Evolutionary conservation across 2,113 vertebrate genomes (phyloP), one percentile per base, ranked within the genome.

Genomic region (Peromyscus maniculatus): DNA sequence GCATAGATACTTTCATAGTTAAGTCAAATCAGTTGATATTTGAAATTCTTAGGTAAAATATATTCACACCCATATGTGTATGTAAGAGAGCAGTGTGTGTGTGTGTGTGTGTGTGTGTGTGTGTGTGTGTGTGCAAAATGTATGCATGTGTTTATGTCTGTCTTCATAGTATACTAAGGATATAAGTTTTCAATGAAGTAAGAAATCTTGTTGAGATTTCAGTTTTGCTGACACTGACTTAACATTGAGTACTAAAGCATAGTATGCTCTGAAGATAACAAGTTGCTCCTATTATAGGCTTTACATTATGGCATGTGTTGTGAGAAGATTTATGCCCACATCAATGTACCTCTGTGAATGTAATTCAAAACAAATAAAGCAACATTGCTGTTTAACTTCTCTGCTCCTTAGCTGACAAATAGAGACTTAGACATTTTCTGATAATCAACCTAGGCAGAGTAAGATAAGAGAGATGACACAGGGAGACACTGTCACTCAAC

Each of bases 31-130:
- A 55, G 19, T 69, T 39, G 46, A 72, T 71, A 88, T 88, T 91
- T 96, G 84, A 84, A 93, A 84, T 84, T 80, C 66, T 67, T 64
- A 33, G 8, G 7, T 66, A 87, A 79, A 95, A 57, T 75, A 24
- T 79, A 66, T 52, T 72, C 39, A 86, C 8, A 66, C 1, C 16
- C 4, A 3, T 46, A 10, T 31, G 26, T 64, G 24, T n/a, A 1
- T 59, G 52, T 9, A 33, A 11, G 8, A 4, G 52, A 17, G 28
- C 22, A 5, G n/a, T 74, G 36, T 74, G 36, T 82, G 15, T 15
- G 55, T 55, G 55, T 55, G 55, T 55, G 55, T 15, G 12, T 55
- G 55, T 55, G 52, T 55, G 52, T 52, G 11, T 11, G 52, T 55
- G 11, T 55, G 55, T 55, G 55, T 55, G 13, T 15, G 55, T 33